Conservation (phyloP, 2,113 vertebrate genomes). For the Bufo bufo region DNA sequence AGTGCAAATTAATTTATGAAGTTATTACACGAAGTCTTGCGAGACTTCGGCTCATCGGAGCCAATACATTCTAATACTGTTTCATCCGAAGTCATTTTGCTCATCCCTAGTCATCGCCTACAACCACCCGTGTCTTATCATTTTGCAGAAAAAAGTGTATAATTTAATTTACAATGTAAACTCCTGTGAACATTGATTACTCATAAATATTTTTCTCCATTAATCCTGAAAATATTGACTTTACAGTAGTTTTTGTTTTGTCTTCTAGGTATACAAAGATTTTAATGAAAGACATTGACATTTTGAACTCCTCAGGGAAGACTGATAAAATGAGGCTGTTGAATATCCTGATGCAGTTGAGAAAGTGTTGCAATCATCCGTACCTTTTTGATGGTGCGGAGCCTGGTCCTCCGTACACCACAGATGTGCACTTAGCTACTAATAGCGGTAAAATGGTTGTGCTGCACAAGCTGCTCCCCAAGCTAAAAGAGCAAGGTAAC, state of each 20-base stretch:
- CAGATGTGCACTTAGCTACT: slow-evolving; percentile 93
- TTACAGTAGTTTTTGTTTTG: neutral
- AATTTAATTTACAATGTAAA: too few species aligned
- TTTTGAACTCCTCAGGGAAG: slow-evolving; percentile 94
- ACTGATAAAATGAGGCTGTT: slow-evolving; percentile 97
- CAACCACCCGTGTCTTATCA: too few species aligned
- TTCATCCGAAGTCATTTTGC: too few species aligned
- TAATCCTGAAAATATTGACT: too few species aligned
- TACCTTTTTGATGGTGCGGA: slow-evolving; percentile 97
- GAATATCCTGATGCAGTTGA: slow-evolving; percentile 96
- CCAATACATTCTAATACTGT: too few species aligned
- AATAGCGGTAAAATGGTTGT: slow-evolving; percentile 98
- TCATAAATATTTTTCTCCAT: too few species aligned
- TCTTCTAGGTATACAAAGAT: slow-evolving; percentile 91
- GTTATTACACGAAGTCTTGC: too few species aligned
- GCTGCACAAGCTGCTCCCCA: slow-evolving; percentile 92
- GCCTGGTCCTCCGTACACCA: slow-evolving; percentile 95
- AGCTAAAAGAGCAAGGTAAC: slow-evolving; percentile 90
- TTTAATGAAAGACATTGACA: slow-evolving; percentile 98
- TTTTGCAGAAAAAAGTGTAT: too few species aligned
- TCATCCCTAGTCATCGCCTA: too few species aligned
- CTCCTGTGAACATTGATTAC: too few species aligned
- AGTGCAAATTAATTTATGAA: too few species aligned
- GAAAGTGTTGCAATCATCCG: slow-evolving; percentile 96
- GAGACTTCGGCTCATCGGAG: too few species aligned